Evolutionary conservation across 2,113 vertebrate species (phyloP), one percentile per base, ranked within the genome.

Genomic region (Pseudorasbora parva): DNA sequence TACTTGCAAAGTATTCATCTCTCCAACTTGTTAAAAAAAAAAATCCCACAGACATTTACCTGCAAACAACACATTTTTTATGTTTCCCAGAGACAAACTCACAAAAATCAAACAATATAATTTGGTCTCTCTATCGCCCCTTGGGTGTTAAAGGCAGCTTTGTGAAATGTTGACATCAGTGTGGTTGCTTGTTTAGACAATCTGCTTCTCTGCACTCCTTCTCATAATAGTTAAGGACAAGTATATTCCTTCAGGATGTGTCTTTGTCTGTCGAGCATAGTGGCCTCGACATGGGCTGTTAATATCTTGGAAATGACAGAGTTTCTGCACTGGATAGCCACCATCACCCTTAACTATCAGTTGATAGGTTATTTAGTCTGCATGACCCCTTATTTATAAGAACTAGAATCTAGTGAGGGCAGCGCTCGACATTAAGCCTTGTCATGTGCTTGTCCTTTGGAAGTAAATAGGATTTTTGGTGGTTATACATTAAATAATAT

Each of bases 161-260:
- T 71, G 21, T 45, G 68, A 71, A 45, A 45, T 45, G 68, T 45
- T 1, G 1, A 21, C 45, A 45, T 71, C 10, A 71, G 68, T 23
- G 37, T 45, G 37, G 23, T 41, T 45, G 37, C 68, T 71, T 45
- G 23, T 71, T 71, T 71, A 71, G 37, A n/a, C 37, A 71, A 71
- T 71, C 66, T 41, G 19, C 21, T 45, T 71, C 11, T 23, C 41
- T 45, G 68, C 10, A 71, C 68, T 45, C 41, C 11, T 5, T 45
- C 37, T 71, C 68, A 71, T 10, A 43, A 71, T 2, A 21, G 41
- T 10, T 1, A 71, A 23, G 19, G 37, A 45, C 37, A 23, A 45
- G 68, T 19, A 43, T 5, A 71, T 45, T 45, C 37, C 19, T 45
- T 43, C 11, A 71, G 41, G n/a, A 71, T 71, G 37, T n/a, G 37